phyloP scores from a whole-genome alignment of 2,797 vertebrate genomes.

The Gymnodraco acuticeps region DNA sequence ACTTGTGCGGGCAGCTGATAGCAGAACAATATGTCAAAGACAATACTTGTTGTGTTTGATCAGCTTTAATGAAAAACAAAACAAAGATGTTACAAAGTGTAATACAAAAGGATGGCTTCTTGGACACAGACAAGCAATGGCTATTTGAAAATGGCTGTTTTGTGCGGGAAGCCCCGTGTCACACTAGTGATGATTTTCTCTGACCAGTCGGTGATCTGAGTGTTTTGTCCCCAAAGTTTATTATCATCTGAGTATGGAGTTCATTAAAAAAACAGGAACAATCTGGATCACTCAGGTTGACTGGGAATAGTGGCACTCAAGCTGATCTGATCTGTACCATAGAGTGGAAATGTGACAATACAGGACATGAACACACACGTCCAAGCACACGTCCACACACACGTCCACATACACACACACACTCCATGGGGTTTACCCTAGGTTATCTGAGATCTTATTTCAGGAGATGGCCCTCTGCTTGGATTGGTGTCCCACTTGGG shows the following conservation, averaged over 20 bases:
- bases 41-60: constrained; percentile 17
- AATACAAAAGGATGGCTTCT: not conserved
- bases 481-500: constrained; percentile 29
- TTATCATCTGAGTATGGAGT: too few relatives aligned
- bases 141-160: too few relatives aligned
- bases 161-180: too few relatives aligned
- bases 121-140: not conserved
- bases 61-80: not conserved
- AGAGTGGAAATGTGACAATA: too few relatives aligned
- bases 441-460: constrained; percentile 36
- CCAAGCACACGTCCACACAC: constrained; percentile 13
- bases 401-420: not conserved
- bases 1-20: constrained; percentile 35
- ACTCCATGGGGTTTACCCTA: not conserved
- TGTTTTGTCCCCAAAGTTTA: too few relatives aligned
- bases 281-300: too few relatives aligned
- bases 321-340: too few relatives aligned
- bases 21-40: constrained; percentile 33
- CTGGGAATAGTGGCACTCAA: too few relatives aligned
- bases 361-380: constrained; percentile 1
- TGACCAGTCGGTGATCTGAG: too few relatives aligned
- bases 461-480: constrained; percentile 38
- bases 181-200: too few relatives aligned
- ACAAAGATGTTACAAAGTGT: too few relatives aligned
- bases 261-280: too few relatives aligned